Evolutionary conservation across 1,140 invertebrate species (phyloP).

Genomic region (Cardiocondyla obscurior): DNA sequence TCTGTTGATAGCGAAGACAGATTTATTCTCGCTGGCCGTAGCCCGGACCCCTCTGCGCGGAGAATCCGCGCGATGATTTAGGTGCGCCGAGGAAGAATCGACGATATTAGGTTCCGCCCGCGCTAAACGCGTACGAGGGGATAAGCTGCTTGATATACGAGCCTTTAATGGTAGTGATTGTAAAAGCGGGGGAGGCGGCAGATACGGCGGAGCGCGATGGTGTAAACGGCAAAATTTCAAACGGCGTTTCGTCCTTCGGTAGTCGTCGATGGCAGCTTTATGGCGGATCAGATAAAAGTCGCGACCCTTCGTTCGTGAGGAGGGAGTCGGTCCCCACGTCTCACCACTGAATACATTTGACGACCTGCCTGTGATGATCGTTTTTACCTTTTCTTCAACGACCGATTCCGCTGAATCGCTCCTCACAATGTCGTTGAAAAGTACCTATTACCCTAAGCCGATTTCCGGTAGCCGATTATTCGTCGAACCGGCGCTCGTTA

Average conservation of each 20-base stretch:
- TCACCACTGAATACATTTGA: constrained; percentile 71
- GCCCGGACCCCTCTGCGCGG: neutral
- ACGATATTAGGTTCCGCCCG: constrained; percentile 28
- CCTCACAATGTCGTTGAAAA: constrained; percentile 43
- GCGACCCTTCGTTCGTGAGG: constrained; percentile 40
- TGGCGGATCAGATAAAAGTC: constrained; percentile 71
- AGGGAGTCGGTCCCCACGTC: constrained; percentile 10
- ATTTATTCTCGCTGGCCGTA: constrained; percentile 35
- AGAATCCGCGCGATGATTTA: constrained; percentile 40
- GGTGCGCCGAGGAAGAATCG: neutral
- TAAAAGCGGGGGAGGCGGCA: constrained; percentile 40
- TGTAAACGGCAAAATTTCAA: constrained; percentile 59
- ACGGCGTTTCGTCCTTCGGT: constrained; percentile 31
- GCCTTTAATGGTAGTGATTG: constrained; percentile 68
- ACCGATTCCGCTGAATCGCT: constrained; percentile 57
- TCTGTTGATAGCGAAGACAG: constrained; percentile 37
- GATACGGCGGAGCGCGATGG: constrained; percentile 16
- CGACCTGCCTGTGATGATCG: constrained; percentile 51
- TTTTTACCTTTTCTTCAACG: constrained; percentile 64
- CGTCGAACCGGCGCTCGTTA: constrained; percentile 29
- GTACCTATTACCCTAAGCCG: constrained; percentile 40
- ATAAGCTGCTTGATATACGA: constrained; percentile 66
- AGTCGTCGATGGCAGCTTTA: constrained; percentile 71
- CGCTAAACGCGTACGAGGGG: constrained; percentile 16
- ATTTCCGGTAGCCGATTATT: constrained; percentile 53